Base-by-base conservation (phyloP, 2,113 vertebrate species). In the Axis porcinus region DNA sequence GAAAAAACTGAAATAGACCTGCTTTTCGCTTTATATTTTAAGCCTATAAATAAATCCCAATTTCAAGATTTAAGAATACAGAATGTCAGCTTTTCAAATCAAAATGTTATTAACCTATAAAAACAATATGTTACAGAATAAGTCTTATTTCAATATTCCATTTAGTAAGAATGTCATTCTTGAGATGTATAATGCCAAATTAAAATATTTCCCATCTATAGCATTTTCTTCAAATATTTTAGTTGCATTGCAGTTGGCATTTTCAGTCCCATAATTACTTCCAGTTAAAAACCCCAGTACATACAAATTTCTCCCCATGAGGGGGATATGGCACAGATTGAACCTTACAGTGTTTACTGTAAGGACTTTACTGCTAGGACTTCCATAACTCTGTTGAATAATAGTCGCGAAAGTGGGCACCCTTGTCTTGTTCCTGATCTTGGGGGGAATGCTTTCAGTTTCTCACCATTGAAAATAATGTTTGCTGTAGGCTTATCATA, bases 141-240 rank as follows among this genome's bases (percentile, higher is more conserved):
- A 78, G 33, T 85, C 27, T 0, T 94, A 79, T 87, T 98, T 98
- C 57, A 87, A 2, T 95, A 94, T 98, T 91, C 57, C 17, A 86
- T 97, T 8, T 87, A 86, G 58, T 91, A 85, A 81, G 23, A 97
- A 58, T 58, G 74, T 97, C 70, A 82, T 93, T 95, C 76, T 84
- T 62, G 96, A 92, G 50, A 84, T 89, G 14, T 86, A 13, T 67
- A 95, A 83, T 83, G 45, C 16, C 86, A 96, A 86, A 89, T 50
- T 83, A 62, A 30, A 83, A 62, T 97, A 97, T 97, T 97, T 95
- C 3, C 17, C 14, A 28, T 88, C 92, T 17, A 85, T 54, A 97
- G 74, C 64, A 96, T 58, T 81, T 96, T 97, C 28, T 88, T 84
- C 79, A 83, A 58, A 78, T 33, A 97, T 96, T 97, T 97, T 89